Percentiles rank a stretch among this genome's conserved stretches.
Evolutionary conservation across 2,113 vertebrate genomes (phyloP).

Genomic region (cattle (Bos taurus)): DNA sequence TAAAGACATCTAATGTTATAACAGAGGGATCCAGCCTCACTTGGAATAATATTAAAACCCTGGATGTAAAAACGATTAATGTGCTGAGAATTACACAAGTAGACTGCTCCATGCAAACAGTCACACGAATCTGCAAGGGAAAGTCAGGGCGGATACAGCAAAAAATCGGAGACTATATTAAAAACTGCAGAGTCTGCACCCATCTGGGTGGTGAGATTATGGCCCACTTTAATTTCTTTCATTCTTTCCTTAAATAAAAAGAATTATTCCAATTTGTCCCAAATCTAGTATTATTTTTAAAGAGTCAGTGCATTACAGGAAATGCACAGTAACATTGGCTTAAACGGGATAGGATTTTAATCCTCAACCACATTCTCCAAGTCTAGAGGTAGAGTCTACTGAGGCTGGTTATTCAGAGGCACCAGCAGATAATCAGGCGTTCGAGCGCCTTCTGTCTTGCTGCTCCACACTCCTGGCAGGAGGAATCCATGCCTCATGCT

Average conservation of each 20-base stretch:
- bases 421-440: fast-evolving
- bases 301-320: background rate
- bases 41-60: background rate
- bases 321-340: background rate
- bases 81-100: background rate
- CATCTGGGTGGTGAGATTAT: background rate
- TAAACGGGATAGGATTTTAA: too few relatives aligned
- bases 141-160: fast-evolving
- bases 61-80: background rate
- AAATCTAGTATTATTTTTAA: background rate
- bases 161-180: fast-evolving
- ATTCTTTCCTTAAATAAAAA: background rate
- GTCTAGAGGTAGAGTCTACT: background rate
- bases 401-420: background rate
- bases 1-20: fast-evolving
- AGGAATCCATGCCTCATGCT: background rate
- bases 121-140: background rate
- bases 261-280: background rate
- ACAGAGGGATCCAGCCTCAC: background rate
- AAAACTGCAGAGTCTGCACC: background rate
- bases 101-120: background rate
- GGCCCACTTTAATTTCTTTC: background rate
- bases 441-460: fast-evolving
- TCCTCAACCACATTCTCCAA: fast-evolving
- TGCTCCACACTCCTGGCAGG: fast-evolving